Evolutionary conservation across 2,797 vertebrate species (phyloP).

Genomic region (Pangasius mekongensis): DNA sequence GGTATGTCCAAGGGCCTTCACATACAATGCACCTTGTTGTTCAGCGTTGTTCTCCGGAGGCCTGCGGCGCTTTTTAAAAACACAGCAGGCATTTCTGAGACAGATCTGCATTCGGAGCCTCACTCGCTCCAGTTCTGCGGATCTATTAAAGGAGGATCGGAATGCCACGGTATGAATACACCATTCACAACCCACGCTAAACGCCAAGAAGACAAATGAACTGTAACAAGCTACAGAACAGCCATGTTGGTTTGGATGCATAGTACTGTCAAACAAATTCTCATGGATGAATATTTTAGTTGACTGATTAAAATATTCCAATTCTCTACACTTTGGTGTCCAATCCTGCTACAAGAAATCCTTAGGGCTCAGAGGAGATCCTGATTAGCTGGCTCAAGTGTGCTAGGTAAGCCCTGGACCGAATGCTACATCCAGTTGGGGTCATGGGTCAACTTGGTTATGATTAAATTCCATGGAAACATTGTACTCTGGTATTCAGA

Average conservation of each 20-base stretch:
- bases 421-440: neutral
- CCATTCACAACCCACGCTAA: slow-evolving; percentile 41
- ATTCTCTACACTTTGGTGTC: too few species aligned
- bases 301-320: neutral
- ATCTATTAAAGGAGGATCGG: slow-evolving; percentile 52
- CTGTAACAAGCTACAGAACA: slow-evolving; percentile 25
- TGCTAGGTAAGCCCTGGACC: neutral
- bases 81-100: slow-evolving; percentile 53
- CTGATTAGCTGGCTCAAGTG: neutral
- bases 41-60: slow-evolving; percentile 33
- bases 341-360: neutral
- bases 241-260: neutral
- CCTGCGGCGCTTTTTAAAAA: slow-evolving; percentile 25
- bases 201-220: slow-evolving; percentile 15
- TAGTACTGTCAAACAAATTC: neutral
- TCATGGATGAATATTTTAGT: neutral
- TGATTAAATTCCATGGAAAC: neutral
- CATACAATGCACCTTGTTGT: slow-evolving; percentile 60
- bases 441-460: neutral
- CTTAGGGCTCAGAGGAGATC: neutral
- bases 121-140: slow-evolving; percentile 47
- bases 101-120: slow-evolving; percentile 51
- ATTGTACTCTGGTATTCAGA: neutral
- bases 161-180: slow-evolving; percentile 35
- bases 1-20: slow-evolving; percentile 55